Evolutionary conservation across 1,140 invertebrate genomes (phyloP), one percentile per base, ranked within the genome.

Genomic region (Pogonus chalceus): DNA sequence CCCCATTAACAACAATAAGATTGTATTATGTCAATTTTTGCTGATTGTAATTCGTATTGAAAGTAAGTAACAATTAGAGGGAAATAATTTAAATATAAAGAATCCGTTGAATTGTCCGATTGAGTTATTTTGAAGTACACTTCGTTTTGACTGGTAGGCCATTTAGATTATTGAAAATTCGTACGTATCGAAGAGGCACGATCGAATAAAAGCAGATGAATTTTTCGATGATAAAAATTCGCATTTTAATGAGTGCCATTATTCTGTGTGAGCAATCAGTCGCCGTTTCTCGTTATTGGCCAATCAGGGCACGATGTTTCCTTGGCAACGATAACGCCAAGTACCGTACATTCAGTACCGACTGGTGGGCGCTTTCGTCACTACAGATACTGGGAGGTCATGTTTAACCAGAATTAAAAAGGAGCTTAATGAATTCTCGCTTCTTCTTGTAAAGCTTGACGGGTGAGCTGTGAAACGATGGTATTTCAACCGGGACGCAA

Each of bases 391-490:
- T 18, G 37, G 18, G 37, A 43, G 37, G 37, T 43, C 37, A 43
- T 43, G 37, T 43, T 43, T 43, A 43, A 43, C 37, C 37, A 43
- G 37, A 43, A 43, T 43, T 43, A 43, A 43, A 43, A 43, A 43
- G 37, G 37, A 43, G 3, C 37, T 43, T 43, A 43, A 43, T 43
- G 37, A 43, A 43, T 43, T 43, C 37, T 43, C 37, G 7, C 37
- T 9, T n/a, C n/a, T n/a, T n/a, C n/a, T n/a, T n/a, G n/a, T n/a
- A n/a, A n/a, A n/a, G n/a, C n/a, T n/a, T n/a, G n/a, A n/a, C n/a
- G n/a, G n/a, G n/a, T n/a, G n/a, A n/a, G n/a, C n/a, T n/a, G n/a
- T n/a, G n/a, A n/a, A n/a, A n/a, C n/a, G n/a, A n/a, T n/a, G n/a
- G n/a, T n/a, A n/a, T n/a, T n/a, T n/a, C n/a, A n/a, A n/a, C n/a